Evolutionary conservation across 64 coral and sea anemone genomes (phyloP).

Genomic region (Dendrophyllia cribrosa): DNA sequence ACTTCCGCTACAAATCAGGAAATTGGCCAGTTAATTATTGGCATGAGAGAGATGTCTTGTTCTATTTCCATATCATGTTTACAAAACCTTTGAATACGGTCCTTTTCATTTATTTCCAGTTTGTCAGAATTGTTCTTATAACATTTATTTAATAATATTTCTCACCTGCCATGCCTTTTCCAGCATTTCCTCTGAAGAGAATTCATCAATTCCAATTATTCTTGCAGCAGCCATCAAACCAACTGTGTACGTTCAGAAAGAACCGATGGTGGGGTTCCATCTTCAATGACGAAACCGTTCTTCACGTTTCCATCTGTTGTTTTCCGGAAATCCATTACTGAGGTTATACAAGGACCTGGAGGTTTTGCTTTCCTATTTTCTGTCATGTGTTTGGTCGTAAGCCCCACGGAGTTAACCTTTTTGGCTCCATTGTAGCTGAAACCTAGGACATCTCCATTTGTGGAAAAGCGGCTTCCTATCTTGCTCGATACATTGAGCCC

Average conservation of each 20-base stretch:
- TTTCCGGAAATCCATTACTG: constrained; percentile 43
- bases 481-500: constrained; percentile 34
- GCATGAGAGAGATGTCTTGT: too few species aligned
- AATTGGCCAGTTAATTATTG: too few species aligned
- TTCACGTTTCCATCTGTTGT: background rate
- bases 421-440: constrained; percentile 48
- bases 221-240: background rate
- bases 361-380: background rate
- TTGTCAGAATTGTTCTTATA: background rate
- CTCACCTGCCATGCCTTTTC: constrained; percentile 37
- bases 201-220: constrained; percentile 25
- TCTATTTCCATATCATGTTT: too few species aligned
- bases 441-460: constrained; percentile 43
- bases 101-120: too few species aligned
- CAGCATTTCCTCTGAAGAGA: background rate
- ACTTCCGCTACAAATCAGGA: too few species aligned
- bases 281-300: constrained; percentile 43
- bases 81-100: too few species aligned
- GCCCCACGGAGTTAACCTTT: constrained; percentile 25
- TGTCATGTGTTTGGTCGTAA: constrained; percentile 1
- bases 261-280: constrained; percentile 13
- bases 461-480: constrained; percentile 41
- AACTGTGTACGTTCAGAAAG: background rate
- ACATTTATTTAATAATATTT: background rate
- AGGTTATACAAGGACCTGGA: constrained; percentile 30